Percentiles rank a stretch among this genome's conserved stretches.
Conservation (phyloP, 2,113 vertebrate species). For the Myxocyprinus asiaticus region DNA sequence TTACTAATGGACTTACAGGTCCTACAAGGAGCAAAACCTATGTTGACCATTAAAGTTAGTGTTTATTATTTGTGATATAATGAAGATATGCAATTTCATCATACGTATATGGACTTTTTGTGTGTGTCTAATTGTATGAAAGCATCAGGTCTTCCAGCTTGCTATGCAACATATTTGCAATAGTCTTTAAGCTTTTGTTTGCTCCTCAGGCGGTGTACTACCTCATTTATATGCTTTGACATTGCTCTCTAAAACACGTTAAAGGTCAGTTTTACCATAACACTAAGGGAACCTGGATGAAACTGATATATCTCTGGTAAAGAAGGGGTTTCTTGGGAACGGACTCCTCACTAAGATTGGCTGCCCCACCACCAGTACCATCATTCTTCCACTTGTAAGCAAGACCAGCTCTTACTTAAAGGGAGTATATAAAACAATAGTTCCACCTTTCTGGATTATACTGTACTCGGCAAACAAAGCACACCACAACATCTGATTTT, state of each 20-base stretch:
- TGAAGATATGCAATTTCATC: too few species aligned
- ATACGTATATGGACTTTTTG: too few species aligned
- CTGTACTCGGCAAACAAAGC: constrained; percentile 11
- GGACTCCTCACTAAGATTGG: constrained; percentile 33
- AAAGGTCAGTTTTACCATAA: constrained; percentile 72
- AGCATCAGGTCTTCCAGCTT: background rate
- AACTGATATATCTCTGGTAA: constrained; percentile 38
- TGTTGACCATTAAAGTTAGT: too few species aligned
- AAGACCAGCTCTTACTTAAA: constrained; percentile 9
- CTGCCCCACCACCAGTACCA: background rate
- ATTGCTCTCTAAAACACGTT: constrained; percentile 59
- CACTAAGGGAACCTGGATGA: constrained; percentile 41
- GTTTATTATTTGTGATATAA: too few species aligned
- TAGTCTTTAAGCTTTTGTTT: constrained; percentile 1
- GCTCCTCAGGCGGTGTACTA: constrained; percentile 15
- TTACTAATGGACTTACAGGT: too few species aligned
- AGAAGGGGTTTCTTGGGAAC: constrained; percentile 16
- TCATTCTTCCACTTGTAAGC: constrained; percentile 4
- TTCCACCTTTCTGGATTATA: constrained; percentile 6
- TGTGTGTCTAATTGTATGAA: too few species aligned
- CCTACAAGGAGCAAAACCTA: too few species aligned
- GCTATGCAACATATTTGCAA: background rate
- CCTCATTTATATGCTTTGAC: constrained; percentile 69
- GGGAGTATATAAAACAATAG: constrained; percentile 36
- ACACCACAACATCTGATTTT: background rate